Base-by-base conservation (phyloP, 2,113 vertebrate genomes). In the Dicrurus megarhynchus region DNA sequence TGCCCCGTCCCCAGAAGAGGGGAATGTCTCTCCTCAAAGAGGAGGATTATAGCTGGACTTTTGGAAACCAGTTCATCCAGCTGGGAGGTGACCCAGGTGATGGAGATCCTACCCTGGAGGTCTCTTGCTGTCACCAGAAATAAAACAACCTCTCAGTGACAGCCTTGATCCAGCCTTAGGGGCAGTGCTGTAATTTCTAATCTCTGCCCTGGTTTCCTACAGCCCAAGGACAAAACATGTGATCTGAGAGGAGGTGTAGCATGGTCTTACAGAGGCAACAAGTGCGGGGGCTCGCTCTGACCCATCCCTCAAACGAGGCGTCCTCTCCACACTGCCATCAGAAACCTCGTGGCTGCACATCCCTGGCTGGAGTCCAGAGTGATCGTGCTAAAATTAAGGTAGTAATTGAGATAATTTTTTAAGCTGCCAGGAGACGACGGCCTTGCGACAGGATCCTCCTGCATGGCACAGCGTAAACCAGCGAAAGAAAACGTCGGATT, bases 271-370 rank as follows among this genome's bases (percentile, higher is more conserved):
- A n/a, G 2, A n/a, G 27, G 60, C 46, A 70, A 13, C 26, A n/a
- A 28, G 20, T 85, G 41, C 41, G 65, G 46, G 23, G 49, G 16
- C 57, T 84, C 32, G 6, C 10, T 82, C 70, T 52, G 75, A 47
- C 59, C 44, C 5, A 1, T 46, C 27, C 13, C 50, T 88, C 80
- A 41, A 8, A 22, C 49, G 64, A 52, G 26, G 30, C 4, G 0
- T 55, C 33, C 27, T 63, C 71, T 70, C 32, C 44, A 16, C 32
- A 3, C 10, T 41, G 49, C 47, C 28, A 22, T 16, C 70, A 56
- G 39, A 76, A 68, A 41, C 39, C 24, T 59, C 2, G 0, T 18
- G 55, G 61, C 10, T 35, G 57, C 0, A 0, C 46, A 27, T 63
- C 32, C 46, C 24, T 13, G 2, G 5, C n/a, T 57, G 41, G 46